These are phyloP conservation scores for Panopea generosa DNA, from an alignment of 2,888 invertebrate species.

Conservation along the genomic window DNA sequence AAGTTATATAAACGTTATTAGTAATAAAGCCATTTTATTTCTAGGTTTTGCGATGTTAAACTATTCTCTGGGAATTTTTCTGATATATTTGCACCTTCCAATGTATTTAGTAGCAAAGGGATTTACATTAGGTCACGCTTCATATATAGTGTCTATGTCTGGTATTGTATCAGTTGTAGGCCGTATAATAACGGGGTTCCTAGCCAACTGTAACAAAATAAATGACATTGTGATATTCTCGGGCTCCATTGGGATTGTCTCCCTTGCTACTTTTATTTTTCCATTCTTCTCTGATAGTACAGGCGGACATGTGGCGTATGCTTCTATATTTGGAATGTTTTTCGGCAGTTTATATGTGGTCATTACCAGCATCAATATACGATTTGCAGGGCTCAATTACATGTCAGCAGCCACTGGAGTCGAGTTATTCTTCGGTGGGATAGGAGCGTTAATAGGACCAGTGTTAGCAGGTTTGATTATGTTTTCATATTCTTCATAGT, in stretches of 20 bases:
- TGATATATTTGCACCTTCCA: constrained; percentile 40
- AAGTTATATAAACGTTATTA: constrained; percentile 21
- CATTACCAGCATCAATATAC: constrained; percentile 30
- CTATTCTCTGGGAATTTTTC: constrained; percentile 38
- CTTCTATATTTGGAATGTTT: constrained; percentile 34
- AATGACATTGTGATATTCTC: constrained; percentile 39
- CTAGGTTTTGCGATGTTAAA: constrained; percentile 31
- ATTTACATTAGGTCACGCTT: constrained; percentile 27
- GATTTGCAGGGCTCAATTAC: constrained; percentile 43
- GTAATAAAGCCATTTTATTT: constrained; percentile 33
- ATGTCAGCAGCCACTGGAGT: constrained; percentile 51
- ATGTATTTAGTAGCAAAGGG: constrained; percentile 34
- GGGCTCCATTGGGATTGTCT: constrained; percentile 34
- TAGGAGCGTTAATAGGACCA: constrained; percentile 49
- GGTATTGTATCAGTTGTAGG: constrained; percentile 38
- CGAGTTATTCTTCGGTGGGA: constrained; percentile 48
- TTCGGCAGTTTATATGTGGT: constrained; percentile 50
- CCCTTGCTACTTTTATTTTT: constrained; percentile 37
- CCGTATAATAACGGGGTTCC: constrained; percentile 32
- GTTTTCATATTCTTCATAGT: too few species aligned
- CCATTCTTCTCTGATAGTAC: constrained; percentile 25
- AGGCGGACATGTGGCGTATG: constrained; percentile 38
- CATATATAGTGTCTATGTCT: constrained; percentile 40
- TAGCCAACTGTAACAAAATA: constrained; percentile 30
- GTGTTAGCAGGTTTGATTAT: constrained; percentile 43